Conservation (phyloP, 2,888 invertebrate genomes). For the Acrobasis suavella region DNA sequence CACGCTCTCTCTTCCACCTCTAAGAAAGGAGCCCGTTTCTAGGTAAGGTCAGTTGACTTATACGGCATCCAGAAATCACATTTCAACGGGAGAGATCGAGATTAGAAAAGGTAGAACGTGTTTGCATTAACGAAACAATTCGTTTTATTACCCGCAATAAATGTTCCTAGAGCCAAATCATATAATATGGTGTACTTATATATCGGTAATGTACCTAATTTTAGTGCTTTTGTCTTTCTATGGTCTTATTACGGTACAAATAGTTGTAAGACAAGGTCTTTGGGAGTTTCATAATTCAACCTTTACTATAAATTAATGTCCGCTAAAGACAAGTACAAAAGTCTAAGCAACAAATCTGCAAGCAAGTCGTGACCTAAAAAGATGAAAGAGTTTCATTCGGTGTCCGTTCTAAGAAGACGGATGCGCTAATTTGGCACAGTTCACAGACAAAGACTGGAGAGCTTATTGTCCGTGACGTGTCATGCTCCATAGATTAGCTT, state of each 20-base stretch:
- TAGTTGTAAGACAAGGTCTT: not conserved
- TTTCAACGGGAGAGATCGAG: conserved; percentile 20
- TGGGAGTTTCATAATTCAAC: not conserved
- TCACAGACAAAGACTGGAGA: conserved; percentile 41
- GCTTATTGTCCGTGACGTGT: conserved; percentile 36
- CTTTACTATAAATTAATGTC: not conserved
- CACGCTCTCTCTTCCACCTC: conserved; percentile 53
- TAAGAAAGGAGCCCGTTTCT: conserved; percentile 51
- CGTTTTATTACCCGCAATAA: not conserved
- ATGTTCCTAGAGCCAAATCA: too few species aligned
- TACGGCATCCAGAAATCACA: conserved; percentile 19
- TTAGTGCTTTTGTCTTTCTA: not conserved
- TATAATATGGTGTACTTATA: too few species aligned
- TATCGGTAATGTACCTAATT: too few species aligned
- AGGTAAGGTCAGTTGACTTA: conserved; percentile 39
- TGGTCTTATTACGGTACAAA: not conserved
- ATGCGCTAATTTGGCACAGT: conserved; percentile 46
- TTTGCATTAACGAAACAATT: not conserved
- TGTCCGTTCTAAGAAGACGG: conserved; percentile 41
- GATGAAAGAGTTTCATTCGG: conserved; percentile 31
- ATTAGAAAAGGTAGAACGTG: conserved; percentile 17
- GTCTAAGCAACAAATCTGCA: conserved; percentile 19
- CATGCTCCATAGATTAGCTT: conserved; percentile 34
- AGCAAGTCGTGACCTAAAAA: conserved; percentile 28
- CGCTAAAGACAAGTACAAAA: conserved; percentile 3